Conservation (phyloP, 2,888 invertebrate species). For the Polydrusus pterygomalis region DNA sequence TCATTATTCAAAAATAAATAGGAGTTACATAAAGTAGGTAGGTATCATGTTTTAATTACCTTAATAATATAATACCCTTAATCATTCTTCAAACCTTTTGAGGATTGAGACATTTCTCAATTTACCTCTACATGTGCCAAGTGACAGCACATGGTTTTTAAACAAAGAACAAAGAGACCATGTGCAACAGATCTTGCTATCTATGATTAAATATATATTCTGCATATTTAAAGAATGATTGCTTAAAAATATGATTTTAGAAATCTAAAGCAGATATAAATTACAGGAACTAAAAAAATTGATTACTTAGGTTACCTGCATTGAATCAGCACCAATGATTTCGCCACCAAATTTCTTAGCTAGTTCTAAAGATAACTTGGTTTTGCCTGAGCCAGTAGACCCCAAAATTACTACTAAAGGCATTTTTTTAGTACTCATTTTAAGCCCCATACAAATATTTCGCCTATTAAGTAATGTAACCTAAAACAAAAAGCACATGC, state of each 20-base stretch:
- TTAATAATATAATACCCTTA: too few relatives aligned
- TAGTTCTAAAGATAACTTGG: conserved; percentile 94
- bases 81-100: too few relatives aligned
- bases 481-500: conserved; percentile 34
- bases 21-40: neutral
- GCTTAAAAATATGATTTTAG: neutral
- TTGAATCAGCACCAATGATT: conserved; percentile 98
- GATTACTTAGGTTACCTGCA: conserved; percentile 87
- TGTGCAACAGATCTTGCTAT: too few relatives aligned
- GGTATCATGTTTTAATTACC: neutral
- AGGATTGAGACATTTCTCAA: too few relatives aligned
- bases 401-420: conserved; percentile 94
- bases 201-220: too few relatives aligned
- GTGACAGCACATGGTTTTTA: neutral
- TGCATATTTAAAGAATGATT: neutral
- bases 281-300: neutral
- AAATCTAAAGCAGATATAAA: neutral
- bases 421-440: conserved; percentile 65
- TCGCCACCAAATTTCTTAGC: conserved; percentile 91
- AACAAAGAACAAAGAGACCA: too few relatives aligned
- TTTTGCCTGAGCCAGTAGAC: conserved; percentile 98
- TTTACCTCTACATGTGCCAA: neutral
- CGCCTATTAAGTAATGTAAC: too few relatives aligned
- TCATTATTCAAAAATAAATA: too few relatives aligned
- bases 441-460: conserved; percentile 35